phyloP scores from a whole-genome alignment of 2,797 vertebrate genomes.

The Pygocentrus nattereri region DNA sequence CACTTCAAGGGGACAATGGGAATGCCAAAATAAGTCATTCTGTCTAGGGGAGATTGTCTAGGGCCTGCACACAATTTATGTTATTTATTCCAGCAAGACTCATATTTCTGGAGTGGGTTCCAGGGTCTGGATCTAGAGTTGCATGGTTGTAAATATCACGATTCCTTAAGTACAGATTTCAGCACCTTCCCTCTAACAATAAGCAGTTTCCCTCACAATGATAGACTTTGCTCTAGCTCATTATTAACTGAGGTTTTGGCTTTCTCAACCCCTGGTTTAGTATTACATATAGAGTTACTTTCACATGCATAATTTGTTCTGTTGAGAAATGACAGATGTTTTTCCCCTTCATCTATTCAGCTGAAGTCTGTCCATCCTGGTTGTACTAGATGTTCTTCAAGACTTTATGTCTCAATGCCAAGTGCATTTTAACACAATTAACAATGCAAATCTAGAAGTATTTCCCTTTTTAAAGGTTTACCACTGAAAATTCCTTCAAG shows the following conservation, averaged over 20 bases:
- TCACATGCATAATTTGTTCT: slow-evolving; percentile 48
- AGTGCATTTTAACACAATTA: not conserved
- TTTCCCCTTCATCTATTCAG: slow-evolving; percentile 33
- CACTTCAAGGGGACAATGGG: not conserved
- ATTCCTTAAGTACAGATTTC: slow-evolving; percentile 46
- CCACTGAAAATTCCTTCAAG: not conserved
- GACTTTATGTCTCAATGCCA: not conserved
- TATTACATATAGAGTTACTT: slow-evolving; percentile 57
- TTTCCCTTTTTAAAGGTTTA: not conserved
- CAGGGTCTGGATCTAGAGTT: slow-evolving; percentile 11
- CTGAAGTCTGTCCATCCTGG: slow-evolving; percentile 22
- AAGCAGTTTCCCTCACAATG: slow-evolving; percentile 54
- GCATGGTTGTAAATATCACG: slow-evolving; percentile 24
- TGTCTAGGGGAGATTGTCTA: not conserved
- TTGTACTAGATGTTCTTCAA: slow-evolving; percentile 33
- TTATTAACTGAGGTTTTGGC: slow-evolving; percentile 54
- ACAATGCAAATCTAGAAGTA: not conserved
- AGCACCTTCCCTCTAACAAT: slow-evolving; percentile 49
- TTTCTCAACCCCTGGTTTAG: slow-evolving; percentile 55
- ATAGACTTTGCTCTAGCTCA: slow-evolving; percentile 51
- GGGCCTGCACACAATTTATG: not conserved
- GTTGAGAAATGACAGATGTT: slow-evolving; percentile 48
- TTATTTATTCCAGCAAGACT: slow-evolving; percentile 28
- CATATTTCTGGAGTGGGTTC: slow-evolving; percentile 32
- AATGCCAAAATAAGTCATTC: not conserved